These are phyloP conservation scores for Drosophila phalerata DNA, from an alignment of 2,888 invertebrate species.

Conservation along the genomic window DNA sequence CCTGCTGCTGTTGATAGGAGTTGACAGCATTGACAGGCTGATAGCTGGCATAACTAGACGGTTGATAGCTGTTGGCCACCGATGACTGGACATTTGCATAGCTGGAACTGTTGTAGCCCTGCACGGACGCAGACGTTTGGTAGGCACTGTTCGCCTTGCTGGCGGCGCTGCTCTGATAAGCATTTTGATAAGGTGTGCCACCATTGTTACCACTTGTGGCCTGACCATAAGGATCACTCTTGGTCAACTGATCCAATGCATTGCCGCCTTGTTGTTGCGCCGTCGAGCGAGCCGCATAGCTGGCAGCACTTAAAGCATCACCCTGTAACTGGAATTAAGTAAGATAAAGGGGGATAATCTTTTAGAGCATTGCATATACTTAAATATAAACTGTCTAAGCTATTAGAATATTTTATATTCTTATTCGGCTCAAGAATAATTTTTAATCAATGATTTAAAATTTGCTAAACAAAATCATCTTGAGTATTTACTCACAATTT, in stretches of 20 bases:
- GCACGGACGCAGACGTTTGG: constrained; percentile 82
- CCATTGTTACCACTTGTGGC: constrained; percentile 75
- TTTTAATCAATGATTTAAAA: too few species aligned
- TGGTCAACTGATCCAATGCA: constrained; percentile 84
- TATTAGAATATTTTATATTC: too few species aligned
- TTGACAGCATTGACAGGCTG: constrained; percentile 84
- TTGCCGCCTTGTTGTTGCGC: constrained; percentile 77
- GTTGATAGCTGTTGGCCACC: constrained; percentile 84
- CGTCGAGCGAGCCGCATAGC: constrained; percentile 81
- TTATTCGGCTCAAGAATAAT: too few species aligned
- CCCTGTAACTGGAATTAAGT: constrained; percentile 65
- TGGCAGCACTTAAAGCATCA: constrained; percentile 81
- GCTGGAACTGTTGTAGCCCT: constrained; percentile 84
- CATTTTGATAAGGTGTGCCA: constrained; percentile 80
- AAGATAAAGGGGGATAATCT: background rate
- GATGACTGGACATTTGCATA: constrained; percentile 85
- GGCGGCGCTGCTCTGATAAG: constrained; percentile 82
- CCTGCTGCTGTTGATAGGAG: constrained; percentile 85
- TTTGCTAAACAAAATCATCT: background rate
- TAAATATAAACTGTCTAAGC: too few species aligned
- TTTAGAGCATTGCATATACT: background rate
- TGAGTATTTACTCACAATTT: constrained; percentile 78
- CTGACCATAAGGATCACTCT: constrained; percentile 85
- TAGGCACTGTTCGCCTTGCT: constrained; percentile 82
- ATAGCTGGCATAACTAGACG: constrained; percentile 84